Evolutionary conservation across 1,140 invertebrate species (phyloP).

Genomic region (Aphaenogaster ashmeadi): DNA sequence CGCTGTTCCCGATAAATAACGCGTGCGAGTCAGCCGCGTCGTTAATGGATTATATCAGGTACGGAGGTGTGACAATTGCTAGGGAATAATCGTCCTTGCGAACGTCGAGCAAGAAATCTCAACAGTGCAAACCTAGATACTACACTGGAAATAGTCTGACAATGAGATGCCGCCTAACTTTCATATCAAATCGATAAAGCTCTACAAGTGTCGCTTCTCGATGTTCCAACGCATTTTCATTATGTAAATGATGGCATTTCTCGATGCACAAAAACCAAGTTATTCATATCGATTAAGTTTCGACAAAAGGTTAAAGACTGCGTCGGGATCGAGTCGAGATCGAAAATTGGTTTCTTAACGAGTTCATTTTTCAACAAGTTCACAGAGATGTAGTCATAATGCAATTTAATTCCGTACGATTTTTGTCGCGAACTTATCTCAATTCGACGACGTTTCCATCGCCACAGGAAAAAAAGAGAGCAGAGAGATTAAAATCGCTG

Average conservation of each 20-base stretch:
- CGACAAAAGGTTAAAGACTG: neutral
- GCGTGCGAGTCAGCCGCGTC: neutral
- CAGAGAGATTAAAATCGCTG: slow-evolving; percentile 12
- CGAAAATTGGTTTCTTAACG: neutral
- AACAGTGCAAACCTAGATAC: neutral
- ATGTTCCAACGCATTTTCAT: neutral
- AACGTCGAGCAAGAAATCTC: neutral
- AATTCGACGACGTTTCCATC: slow-evolving; percentile 11
- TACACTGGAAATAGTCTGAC: neutral
- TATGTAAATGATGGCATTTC: neutral
- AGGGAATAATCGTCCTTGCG: neutral
- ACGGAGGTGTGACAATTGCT: neutral
- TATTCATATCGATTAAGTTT: neutral
- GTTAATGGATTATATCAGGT: neutral
- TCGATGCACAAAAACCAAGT: neutral
- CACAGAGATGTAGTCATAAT: neutral
- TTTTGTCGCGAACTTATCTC: slow-evolving; percentile 1
- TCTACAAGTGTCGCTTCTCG: neutral
- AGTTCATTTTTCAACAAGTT: neutral
- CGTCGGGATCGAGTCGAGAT: neutral
- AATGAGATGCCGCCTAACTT: neutral
- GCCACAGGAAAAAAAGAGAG: neutral
- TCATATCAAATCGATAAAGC: slow-evolving; percentile 8
- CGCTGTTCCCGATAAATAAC: slow-evolving; percentile 9
- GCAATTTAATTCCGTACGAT: neutral